phyloP scores from a whole-genome alignment of 2,113 vertebrate species.

The Oncorhynchus keta region DNA sequence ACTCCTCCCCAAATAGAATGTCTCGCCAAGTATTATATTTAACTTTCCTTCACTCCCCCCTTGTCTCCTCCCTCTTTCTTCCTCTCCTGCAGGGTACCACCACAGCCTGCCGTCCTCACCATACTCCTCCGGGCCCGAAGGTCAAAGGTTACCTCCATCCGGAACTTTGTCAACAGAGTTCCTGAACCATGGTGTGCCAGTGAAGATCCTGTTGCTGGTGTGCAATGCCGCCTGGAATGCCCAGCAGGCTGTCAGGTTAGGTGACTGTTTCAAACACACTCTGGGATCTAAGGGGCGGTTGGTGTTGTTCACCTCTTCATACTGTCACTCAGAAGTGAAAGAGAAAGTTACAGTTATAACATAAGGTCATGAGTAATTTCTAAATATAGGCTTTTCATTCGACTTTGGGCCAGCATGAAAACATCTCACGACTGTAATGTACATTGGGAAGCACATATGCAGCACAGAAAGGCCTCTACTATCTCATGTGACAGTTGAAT shows the following conservation, averaged over 20 bases:
- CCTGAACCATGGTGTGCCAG: slow-evolving; percentile 64
- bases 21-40: slow-evolving; percentile 43
- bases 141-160: slow-evolving; percentile 58
- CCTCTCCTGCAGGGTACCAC: slow-evolving; percentile 69
- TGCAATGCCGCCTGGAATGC: slow-evolving; percentile 81
- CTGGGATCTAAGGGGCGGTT: too few relatives aligned
- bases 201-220: slow-evolving; percentile 81
- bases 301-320: too few relatives aligned
- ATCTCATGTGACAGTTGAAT: neutral
- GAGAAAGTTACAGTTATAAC: too few relatives aligned
- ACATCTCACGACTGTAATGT: neutral
- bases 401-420: neutral
- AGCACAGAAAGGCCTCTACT: neutral
- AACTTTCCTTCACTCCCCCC: neutral
- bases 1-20: slow-evolving; percentile 63
- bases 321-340: too few relatives aligned
- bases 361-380: too few relatives aligned
- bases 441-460: neutral
- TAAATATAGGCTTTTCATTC: neutral
- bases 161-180: slow-evolving; percentile 77
- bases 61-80: slow-evolving; percentile 13
- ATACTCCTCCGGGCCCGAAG: slow-evolving; percentile 56
- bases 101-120: slow-evolving; percentile 81
- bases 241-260: slow-evolving; percentile 82
- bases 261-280: slow-evolving; percentile 55